A percentile compares a stretch with the other conserved stretches of the same genome.
Evolutionary conservation across 2,888 invertebrate species (phyloP).

Genomic region (Exocentrus adspersus): DNA sequence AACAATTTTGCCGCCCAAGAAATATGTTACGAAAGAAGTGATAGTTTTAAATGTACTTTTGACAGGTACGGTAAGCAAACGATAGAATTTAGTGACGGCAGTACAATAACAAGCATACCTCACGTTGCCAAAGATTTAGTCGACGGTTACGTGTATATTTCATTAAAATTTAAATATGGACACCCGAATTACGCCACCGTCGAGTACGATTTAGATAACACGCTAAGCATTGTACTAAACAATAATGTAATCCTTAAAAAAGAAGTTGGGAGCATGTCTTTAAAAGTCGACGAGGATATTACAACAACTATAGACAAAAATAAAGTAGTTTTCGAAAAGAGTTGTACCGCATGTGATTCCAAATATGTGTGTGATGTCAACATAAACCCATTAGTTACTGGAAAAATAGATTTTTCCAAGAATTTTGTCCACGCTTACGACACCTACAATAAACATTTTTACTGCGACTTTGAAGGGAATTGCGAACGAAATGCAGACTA

Average conservation of each 20-base stretch:
- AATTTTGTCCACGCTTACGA: slow-evolving; percentile 45
- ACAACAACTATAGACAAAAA: slow-evolving; percentile 33
- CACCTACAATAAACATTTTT: slow-evolving; percentile 49
- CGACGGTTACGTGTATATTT: slow-evolving; percentile 49
- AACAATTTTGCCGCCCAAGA: slow-evolving; percentile 48
- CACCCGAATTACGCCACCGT: slow-evolving; percentile 50
- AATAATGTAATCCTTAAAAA: slow-evolving; percentile 36
- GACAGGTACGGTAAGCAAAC: slow-evolving; percentile 41
- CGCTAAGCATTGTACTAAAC: slow-evolving; percentile 35
- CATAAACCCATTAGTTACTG: slow-evolving; percentile 35
- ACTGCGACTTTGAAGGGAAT: slow-evolving; percentile 44
- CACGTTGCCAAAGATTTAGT: slow-evolving; percentile 42
- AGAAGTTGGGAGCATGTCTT: slow-evolving; percentile 13
- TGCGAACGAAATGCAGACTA: slow-evolving; percentile 42
- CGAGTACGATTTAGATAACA: slow-evolving; percentile 37
- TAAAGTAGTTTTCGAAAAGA: slow-evolving; percentile 40
- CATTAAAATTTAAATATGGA: slow-evolving; percentile 45
- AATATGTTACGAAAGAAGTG: slow-evolving; percentile 48
- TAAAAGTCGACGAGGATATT: slow-evolving; percentile 36
- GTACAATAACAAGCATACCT: slow-evolving; percentile 42
- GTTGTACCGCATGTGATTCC: slow-evolving; percentile 42
- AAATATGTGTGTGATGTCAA: slow-evolving; percentile 37
- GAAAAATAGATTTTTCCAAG: slow-evolving; percentile 26
- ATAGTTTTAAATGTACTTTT: slow-evolving; percentile 47
- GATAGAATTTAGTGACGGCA: slow-evolving; percentile 48